Evolutionary conservation across 2,888 invertebrate genomes (phyloP).

Genomic region (Sipha maydis): DNA sequence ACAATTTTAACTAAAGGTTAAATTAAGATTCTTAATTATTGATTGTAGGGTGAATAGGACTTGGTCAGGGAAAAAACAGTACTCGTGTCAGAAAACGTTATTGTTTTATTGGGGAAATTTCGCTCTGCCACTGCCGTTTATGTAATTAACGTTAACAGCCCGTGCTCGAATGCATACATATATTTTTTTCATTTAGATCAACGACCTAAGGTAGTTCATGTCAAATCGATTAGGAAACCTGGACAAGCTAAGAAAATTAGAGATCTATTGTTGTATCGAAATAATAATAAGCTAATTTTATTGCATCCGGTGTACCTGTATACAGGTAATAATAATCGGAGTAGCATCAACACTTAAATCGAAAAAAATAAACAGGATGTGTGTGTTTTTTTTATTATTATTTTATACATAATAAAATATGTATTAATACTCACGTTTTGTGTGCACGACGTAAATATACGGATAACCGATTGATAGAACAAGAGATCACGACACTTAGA

Average conservation of each 20-base stretch:
- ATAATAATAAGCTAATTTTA: constrained; percentile 25
- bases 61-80: no score
- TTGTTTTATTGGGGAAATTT: no score
- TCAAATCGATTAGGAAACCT: constrained; percentile 31
- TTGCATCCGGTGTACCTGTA: constrained; percentile 25
- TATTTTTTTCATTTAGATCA: neutral
- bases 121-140: no score
- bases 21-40: no score
- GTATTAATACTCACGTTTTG: neutral
- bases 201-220: neutral
- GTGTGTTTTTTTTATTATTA: neutral
- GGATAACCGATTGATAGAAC: neutral
- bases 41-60: no score
- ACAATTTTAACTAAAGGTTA: no score
- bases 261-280: constrained; percentile 33
- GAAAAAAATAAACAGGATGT: constrained; percentile 27
- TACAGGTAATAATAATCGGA: neutral
- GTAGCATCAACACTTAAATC: neutral
- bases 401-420: neutral
- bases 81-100: no score
- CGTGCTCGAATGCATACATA: no score
- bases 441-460: neutral
- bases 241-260: neutral
- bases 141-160: no score
- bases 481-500: neutral